Conservation (phyloP, 2,113 vertebrate genomes). For the Thalassarche chlororhynchos region DNA sequence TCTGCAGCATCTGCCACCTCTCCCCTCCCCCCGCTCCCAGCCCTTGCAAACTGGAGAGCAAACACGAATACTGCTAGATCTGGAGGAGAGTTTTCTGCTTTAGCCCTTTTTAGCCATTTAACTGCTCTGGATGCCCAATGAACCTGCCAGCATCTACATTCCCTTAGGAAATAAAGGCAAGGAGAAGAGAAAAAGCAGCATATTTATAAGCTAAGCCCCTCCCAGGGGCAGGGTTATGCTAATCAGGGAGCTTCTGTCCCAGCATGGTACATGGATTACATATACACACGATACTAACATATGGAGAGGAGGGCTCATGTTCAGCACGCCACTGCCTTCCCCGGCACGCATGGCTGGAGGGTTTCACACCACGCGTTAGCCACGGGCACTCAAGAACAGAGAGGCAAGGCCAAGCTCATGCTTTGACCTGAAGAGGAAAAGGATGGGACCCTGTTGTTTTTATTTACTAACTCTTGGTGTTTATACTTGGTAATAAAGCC, state of each 20-base stretch:
- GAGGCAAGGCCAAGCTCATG: neutral
- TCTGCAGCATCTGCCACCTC: conserved; percentile 16
- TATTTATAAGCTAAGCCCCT: neutral
- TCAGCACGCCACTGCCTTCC: neutral
- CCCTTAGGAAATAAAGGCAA: neutral
- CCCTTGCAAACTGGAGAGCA: neutral
- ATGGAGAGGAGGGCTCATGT: neutral
- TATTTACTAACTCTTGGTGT: neutral
- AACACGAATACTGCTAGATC: neutral
- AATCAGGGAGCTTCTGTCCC: neutral
- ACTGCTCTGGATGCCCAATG: neutral
- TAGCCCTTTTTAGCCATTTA: neutral
- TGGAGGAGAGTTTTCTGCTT: neutral
- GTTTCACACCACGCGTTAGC: rapidly evolving
- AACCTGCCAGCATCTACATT: neutral
- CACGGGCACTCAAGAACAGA: neutral
- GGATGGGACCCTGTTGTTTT: neutral
- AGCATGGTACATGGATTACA: neutral
- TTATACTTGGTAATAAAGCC: neutral
- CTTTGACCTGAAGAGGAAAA: neutral
- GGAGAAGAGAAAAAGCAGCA: neutral
- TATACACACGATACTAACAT: neutral
- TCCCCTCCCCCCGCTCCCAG: neutral
- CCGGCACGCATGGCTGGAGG: rapidly evolving
- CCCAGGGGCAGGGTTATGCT: conserved; percentile 22